These are phyloP conservation scores for Mixornis gularis DNA, from an alignment of 2,113 vertebrate genomes.

Conservation along the genomic window DNA sequence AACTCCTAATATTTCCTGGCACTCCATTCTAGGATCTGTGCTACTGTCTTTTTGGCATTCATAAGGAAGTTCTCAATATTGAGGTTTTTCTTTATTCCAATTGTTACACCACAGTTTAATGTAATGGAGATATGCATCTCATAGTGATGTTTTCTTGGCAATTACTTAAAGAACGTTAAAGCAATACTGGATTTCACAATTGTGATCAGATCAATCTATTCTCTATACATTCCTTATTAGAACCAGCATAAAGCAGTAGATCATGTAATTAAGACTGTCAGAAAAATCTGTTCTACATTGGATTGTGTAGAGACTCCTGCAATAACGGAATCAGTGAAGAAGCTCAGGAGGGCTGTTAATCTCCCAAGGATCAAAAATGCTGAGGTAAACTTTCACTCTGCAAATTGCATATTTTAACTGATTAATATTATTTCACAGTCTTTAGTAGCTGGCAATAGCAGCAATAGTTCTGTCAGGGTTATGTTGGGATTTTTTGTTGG, in stretches of 20 bases:
- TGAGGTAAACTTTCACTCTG: constrained; percentile 72
- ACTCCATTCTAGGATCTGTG: not conserved
- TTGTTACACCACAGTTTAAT: not conserved
- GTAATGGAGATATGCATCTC: not conserved
- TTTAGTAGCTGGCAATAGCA: not conserved
- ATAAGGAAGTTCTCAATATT: not conserved
- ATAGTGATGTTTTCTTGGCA: not conserved
- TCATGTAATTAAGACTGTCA: constrained; percentile 85
- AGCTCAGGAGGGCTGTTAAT: constrained; percentile 84
- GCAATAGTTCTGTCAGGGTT: not conserved
- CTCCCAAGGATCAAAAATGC: constrained; percentile 80
- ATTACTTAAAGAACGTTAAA: not conserved
- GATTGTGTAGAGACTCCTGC: constrained; percentile 88
- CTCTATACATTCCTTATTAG: constrained; percentile 59
- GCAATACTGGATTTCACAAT: not conserved
- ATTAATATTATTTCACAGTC: not conserved
- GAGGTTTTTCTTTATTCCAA: not conserved
- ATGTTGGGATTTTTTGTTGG: not conserved
- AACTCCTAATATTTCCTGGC: not conserved
- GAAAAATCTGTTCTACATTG: constrained; percentile 87
- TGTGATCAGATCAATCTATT: constrained; percentile 1
- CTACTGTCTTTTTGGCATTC: not conserved
- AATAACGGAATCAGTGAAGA: constrained; percentile 84
- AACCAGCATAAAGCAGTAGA: constrained; percentile 87
- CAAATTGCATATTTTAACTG: not conserved